Evolutionary conservation across 2,888 invertebrate genomes (phyloP), one percentile per base, ranked within the genome.

Genomic region (Protonemura montana): DNA sequence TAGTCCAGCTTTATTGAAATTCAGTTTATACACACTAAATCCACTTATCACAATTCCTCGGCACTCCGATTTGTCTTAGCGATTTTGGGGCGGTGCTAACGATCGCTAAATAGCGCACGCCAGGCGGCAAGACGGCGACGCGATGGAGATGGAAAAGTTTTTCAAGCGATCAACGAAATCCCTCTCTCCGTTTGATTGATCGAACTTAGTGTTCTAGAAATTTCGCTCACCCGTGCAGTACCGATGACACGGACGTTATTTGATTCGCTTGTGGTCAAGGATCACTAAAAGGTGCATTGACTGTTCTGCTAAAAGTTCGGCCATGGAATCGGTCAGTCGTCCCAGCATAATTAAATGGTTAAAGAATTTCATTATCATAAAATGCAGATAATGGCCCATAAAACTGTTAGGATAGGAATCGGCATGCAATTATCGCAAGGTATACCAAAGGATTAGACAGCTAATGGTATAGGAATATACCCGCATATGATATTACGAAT

Each of bases 1-100:
- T 28, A 81, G 30, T 30, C 29, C n/a, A 29, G 30, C 29, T 1
- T 81, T 81, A 81, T 81, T 81, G 81, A 28, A 81, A 81, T 81
- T 30, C 30, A 78, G 27, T 78, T 28, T 27, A 13, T 78, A 27
- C 78, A 78, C 78, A 78, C 78, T 5, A 13, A 26, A 78, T n/a
- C 28, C 78, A 26, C 26, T 78, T 59, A 59, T 59, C 59, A 21
- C 59, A 3, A 35, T 35, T 35, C 35, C 35, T 35, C 59, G 59
- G 59, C 13, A 41, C 41, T 21, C 59, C 59, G 59, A 7, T 59
- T 59, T 59, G 59, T 59, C 59, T 13, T 59, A 13, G 59, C 59
- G 21, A 59, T 59, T 59, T 59, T 7, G 5, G 6, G 16, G 21
- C 13, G 13, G 59, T 21, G 59, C 59, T 59, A 59, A 59, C 59